Evolutionary conservation across 2,888 invertebrate species (phyloP).

Genomic region (Clistopyga incitator): DNA sequence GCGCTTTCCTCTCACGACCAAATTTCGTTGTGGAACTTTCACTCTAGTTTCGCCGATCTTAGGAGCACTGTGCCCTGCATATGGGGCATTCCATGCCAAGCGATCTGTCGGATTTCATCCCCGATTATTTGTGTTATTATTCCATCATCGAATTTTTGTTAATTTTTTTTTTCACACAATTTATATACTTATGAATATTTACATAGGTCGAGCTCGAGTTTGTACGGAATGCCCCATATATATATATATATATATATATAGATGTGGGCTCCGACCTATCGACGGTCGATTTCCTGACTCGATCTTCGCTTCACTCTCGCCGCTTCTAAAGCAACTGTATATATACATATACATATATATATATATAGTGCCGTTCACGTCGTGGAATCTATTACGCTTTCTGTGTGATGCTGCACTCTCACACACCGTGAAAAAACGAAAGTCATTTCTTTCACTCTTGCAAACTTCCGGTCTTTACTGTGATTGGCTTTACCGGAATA

Average conservation of each 20-base stretch:
- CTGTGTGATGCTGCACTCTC: constrained; percentile 34
- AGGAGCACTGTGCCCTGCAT: background rate
- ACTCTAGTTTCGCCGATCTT: background rate
- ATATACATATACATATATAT: too few species aligned
- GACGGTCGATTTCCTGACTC: constrained; percentile 47
- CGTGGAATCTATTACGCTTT: constrained; percentile 57
- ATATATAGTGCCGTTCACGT: constrained; percentile 35
- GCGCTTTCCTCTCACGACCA: background rate
- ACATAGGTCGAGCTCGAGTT: too few species aligned
- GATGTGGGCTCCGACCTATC: background rate
- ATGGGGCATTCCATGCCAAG: too few species aligned
- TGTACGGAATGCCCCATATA: too few species aligned
- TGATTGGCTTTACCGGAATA: background rate
- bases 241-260: too few species aligned
- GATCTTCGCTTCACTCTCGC: constrained; percentile 37
- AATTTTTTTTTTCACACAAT: too few species aligned
- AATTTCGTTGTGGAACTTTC: constrained; percentile 9
- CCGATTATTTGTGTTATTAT: too few species aligned
- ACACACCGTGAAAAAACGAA: constrained; percentile 7
- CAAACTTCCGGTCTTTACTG: background rate
- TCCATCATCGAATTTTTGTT: too few species aligned
- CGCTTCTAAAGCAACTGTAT: constrained; percentile 6
- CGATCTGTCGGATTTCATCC: too few species aligned
- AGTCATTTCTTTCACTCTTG: constrained; percentile 48
- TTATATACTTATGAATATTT: too few species aligned